phyloP scores from a whole-genome alignment of 2,888 invertebrate genomes.

The Eretmocerus hayati region DNA sequence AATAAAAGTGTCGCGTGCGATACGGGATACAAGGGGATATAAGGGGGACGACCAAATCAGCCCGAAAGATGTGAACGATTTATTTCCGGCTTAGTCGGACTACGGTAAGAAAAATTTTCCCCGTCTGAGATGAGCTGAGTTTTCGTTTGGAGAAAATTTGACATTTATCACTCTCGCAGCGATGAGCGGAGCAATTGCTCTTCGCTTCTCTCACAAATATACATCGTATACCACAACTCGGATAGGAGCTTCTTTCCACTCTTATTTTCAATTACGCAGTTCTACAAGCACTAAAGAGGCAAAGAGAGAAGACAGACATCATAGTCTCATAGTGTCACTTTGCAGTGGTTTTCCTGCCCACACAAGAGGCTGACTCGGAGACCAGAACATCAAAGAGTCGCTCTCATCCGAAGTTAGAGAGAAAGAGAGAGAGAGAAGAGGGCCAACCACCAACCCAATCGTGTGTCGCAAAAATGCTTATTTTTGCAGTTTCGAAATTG shows the following conservation, averaged over 20 bases:
- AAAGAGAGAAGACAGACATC: slow-evolving; percentile 8
- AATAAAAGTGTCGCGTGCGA: too few relatives aligned
- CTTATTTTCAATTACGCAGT: slow-evolving; percentile 15
- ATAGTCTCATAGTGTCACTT: too few relatives aligned
- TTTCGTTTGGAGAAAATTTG: slow-evolving; percentile 14
- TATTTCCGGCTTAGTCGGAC: slow-evolving; percentile 30
- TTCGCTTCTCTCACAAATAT: not conserved
- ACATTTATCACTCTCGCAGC: slow-evolving; percentile 9
- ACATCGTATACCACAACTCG: too few relatives aligned
- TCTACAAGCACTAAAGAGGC: too few relatives aligned
- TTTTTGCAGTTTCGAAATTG: slow-evolving; percentile 10
- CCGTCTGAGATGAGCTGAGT: slow-evolving; percentile 2
- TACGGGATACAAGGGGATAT: too few relatives aligned
- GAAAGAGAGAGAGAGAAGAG: not conserved
- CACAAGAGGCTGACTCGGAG: not conserved
- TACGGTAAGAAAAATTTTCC: slow-evolving; percentile 12
- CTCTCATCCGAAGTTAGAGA: not conserved
- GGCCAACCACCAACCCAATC: slow-evolving; percentile 7
- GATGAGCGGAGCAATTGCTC: not conserved
- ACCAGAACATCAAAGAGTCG: too few relatives aligned
- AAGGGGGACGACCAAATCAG: too few relatives aligned
- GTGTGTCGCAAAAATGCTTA: slow-evolving; percentile 11
- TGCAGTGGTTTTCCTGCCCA: too few relatives aligned
- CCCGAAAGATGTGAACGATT: too few relatives aligned
- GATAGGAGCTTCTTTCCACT: too few relatives aligned